Conservation (phyloP, 2,888 invertebrate species). For the Melieria omissa region DNA sequence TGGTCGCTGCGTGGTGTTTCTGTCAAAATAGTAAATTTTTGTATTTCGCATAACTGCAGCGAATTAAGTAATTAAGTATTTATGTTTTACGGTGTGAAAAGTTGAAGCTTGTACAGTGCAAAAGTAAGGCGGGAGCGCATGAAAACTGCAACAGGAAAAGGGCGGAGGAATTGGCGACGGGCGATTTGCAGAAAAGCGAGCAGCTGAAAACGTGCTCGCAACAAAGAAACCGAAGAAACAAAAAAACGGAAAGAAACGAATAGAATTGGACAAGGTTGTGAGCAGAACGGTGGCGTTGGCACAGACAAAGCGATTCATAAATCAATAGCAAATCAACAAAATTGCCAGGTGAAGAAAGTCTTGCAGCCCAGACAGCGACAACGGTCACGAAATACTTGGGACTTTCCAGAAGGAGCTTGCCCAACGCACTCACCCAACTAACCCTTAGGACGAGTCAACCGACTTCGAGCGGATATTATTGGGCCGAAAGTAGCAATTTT, state of each 20-base stretch:
- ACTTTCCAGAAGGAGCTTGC: too few species aligned
- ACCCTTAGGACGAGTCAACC: neutral
- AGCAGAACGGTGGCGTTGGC: neutral
- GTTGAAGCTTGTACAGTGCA: too few species aligned
- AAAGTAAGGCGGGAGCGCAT: too few species aligned
- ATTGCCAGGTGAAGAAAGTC: neutral
- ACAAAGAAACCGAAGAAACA: conserved; percentile 26
- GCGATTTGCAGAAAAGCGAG: neutral
- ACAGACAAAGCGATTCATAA: conserved; percentile 12
- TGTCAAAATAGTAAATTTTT: conserved; percentile 34
- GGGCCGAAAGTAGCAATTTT: neutral
- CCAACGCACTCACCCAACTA: too few species aligned
- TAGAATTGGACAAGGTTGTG: conserved; percentile 8
- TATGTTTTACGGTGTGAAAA: too few species aligned
- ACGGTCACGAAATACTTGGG: too few species aligned
- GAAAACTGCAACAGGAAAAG: too few species aligned
- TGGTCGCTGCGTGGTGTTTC: conserved; percentile 34
- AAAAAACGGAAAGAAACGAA: neutral
- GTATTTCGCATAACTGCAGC: neutral
- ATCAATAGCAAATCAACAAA: conserved; percentile 26
- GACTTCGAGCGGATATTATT: neutral
- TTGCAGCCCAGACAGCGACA: neutral
- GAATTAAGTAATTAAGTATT: neutral
- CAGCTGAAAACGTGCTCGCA: conserved; percentile 25
- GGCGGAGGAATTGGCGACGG: neutral